Evolutionary conservation across 2,113 vertebrate species (phyloP).

Genomic region (Pedionomus torquatus): DNA sequence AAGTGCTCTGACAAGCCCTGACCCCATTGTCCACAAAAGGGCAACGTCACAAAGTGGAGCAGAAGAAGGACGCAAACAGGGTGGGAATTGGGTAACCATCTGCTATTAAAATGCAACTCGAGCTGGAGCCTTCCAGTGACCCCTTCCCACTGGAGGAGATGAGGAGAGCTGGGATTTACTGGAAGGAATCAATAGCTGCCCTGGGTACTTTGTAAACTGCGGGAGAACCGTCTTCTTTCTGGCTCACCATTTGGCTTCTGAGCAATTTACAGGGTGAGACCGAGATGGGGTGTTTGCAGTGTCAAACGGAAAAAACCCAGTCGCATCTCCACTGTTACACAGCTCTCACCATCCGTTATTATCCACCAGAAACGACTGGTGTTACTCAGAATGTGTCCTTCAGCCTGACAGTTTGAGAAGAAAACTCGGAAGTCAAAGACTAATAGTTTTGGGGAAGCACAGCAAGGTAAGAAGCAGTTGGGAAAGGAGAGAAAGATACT

Average conservation of each 20-base stretch:
- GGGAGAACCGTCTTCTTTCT: not conserved
- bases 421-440: not conserved
- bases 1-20: not conserved
- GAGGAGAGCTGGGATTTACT: not conserved
- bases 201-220: not conserved
- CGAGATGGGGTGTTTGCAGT: not conserved
- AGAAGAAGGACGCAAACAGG: not conserved
- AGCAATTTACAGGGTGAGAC: not conserved
- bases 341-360: fast-evolving
- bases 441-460: not conserved
- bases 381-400: not conserved
- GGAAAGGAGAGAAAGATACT: not conserved
- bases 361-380: not conserved
- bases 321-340: not conserved
- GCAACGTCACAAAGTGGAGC: not conserved
- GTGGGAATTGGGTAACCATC: constrained; percentile 13
- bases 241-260: not conserved
- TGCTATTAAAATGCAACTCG: not conserved
- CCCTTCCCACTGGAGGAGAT: not conserved
- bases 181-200: not conserved
- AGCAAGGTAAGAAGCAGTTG: not conserved
- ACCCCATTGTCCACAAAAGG: constrained; percentile 18
- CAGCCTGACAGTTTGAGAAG: not conserved
- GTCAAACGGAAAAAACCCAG: not conserved
- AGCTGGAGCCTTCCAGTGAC: not conserved